Evolutionary conservation across 2,113 vertebrate species (phyloP).

Genomic region (rabbit (Oryctolagus cuniculus)): mOryCun1.1 NC_091433.1:104377001-104377500

Average conservation of each 20-base stretch:
- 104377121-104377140: conserved; percentile 63
- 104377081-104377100: conserved; percentile 42
- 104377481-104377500: conserved; percentile 99
- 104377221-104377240: conserved; percentile 60
- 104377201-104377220: conserved; percentile 33
- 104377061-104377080: conserved; percentile 61
- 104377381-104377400: conserved; percentile 88
- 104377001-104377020: conserved; percentile 74
- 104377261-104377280: conserved; percentile 72
- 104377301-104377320: conserved; percentile 80
- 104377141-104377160: conserved; percentile 50
- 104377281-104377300: conserved; percentile 76
- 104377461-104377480: conserved; percentile 97
- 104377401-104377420: conserved; percentile 86
- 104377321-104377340: conserved; percentile 87
- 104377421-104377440: conserved; percentile 96
- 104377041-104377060: conserved; percentile 62
- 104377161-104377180: neutral
- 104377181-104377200: neutral
- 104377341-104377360: conserved; percentile 88
- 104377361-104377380: conserved; percentile 86
- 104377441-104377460: conserved; percentile 92
- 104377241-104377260: conserved; percentile 58
- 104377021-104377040: conserved; percentile 72
- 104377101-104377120: conserved; percentile 64